phyloP scores from a whole-genome alignment of 2,113 vertebrate species.

The Oceanodroma tethys region DNA sequence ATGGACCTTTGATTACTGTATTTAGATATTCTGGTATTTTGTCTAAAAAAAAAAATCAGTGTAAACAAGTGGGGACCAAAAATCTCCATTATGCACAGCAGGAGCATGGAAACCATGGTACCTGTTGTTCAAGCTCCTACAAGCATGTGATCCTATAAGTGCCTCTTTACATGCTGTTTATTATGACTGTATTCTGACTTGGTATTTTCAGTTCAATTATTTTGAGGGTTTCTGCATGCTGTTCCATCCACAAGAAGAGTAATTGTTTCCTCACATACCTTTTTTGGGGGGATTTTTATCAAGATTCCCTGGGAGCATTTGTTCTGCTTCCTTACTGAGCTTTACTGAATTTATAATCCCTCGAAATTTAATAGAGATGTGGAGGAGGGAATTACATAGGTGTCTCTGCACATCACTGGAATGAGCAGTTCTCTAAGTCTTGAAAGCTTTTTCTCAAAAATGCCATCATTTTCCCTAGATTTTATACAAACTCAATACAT shows the following conservation, averaged over 20 bases:
- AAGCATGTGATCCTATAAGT: accelerated
- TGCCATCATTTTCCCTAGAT: not conserved
- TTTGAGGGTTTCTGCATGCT: not conserved
- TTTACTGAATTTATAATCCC: not conserved
- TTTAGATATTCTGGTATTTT: not conserved
- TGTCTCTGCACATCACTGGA: not conserved
- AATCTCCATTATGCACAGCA: not conserved
- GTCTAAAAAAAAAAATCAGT: no score
- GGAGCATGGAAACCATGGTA: not conserved
- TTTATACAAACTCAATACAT: not conserved
- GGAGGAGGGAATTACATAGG: not conserved
- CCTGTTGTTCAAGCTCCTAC: not conserved
- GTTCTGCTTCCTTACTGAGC: not conserved
- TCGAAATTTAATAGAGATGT: not conserved
- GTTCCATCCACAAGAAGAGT: not conserved
- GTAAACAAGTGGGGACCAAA: not conserved
- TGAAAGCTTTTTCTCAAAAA: not conserved
- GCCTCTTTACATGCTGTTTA: not conserved
- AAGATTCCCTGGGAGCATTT: not conserved
- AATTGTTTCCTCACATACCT: not conserved
- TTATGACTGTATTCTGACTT: not conserved
- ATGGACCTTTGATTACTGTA: not conserved
- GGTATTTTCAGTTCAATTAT: not conserved
- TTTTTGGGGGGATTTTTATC: not conserved
- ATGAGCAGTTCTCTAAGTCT: not conserved